phyloP scores from a whole-genome alignment of 2,888 invertebrate species.

The Tineola bisselliella region DNA sequence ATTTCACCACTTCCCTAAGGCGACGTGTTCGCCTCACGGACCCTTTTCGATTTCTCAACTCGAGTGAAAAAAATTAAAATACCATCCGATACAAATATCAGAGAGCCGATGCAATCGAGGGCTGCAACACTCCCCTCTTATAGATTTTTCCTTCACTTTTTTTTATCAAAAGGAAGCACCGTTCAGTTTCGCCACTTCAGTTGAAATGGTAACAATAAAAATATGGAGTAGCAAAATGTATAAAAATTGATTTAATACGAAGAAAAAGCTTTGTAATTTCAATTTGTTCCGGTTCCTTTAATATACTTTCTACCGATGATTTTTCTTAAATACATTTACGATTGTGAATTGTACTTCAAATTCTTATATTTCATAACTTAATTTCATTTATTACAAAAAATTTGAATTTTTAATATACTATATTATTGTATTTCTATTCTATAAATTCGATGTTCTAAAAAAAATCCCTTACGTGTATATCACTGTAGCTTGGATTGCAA shows the following conservation, averaged over 20 bases:
- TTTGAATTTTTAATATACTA: no score
- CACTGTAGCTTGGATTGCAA: neutral
- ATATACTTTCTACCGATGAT: neutral
- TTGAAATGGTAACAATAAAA: constrained; percentile 6
- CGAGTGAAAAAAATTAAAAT: constrained; percentile 45
- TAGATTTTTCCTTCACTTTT: neutral
- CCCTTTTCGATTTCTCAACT: constrained; percentile 25
- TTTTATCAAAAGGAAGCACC: constrained; percentile 13
- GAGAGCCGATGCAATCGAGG: constrained; percentile 5
- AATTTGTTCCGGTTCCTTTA: neutral
- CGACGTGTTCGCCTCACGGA: constrained; percentile 16
- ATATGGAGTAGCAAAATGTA: neutral
- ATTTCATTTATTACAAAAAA: no score
- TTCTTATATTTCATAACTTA: no score
- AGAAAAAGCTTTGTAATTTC: neutral
- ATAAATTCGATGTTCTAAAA: neutral
- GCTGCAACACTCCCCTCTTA: constrained; percentile 4
- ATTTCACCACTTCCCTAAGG: constrained; percentile 12
- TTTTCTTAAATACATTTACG: neutral
- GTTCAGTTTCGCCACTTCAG: constrained; percentile 12
- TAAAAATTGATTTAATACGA: neutral
- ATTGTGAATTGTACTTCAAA: no score
- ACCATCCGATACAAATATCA: constrained; percentile 35
- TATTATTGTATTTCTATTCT: neutral
- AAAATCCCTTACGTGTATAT: neutral